Evolutionary conservation across 2,113 vertebrate species (phyloP), one percentile per base, ranked within the genome.

Genomic region (Urocolius indicus): DNA sequence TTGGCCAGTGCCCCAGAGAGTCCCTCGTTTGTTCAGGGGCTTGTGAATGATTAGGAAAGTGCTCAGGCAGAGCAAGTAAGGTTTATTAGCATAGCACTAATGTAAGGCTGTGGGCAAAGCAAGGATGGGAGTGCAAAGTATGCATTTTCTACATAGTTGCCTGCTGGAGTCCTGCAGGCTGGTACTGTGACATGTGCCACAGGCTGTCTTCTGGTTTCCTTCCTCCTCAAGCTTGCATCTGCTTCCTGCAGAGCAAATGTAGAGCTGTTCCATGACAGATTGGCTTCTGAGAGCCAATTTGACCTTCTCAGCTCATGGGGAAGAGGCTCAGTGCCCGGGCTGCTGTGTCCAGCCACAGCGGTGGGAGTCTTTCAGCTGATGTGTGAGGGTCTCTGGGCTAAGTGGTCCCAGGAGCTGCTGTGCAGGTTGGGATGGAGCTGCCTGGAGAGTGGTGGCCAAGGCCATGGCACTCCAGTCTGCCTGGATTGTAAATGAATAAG

Each of bases 1-100:
- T 58, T 66, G 23, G 27, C 18, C 3, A 1, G 26, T 19, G 14
- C 41, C 81, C 8, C 0, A 0, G 51, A 54, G 78, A 32, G 26
- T 36, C 57, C 54, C 45, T 79, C 2, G 1, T 38, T 78, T 43
- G 51, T 34, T 43, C 26, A 29, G 57, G 57, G 49, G 46, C 17
- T 71, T 62, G 46, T 30, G 81, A 72, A 21, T 48, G 22, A 18
- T 61, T 9, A 21, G 67, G 75, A 43, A 61, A 9, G 52, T 48
- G 48, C 57, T 75, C 54, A 62, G 74, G n/a, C 30, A 46, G 8
- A 87, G 43, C 16, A 11, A 29, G 20, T 16, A 29, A 72, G 32
- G 52, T 91, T 57, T 78, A 3, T 32, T 87, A 63, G 43, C 63
- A 16, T 4, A 66, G 91, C 46, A 30, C 27, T 84, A 8, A 38